Conservation (phyloP, 1,140 invertebrate species). For the Metaphire vulgaris region DNA sequence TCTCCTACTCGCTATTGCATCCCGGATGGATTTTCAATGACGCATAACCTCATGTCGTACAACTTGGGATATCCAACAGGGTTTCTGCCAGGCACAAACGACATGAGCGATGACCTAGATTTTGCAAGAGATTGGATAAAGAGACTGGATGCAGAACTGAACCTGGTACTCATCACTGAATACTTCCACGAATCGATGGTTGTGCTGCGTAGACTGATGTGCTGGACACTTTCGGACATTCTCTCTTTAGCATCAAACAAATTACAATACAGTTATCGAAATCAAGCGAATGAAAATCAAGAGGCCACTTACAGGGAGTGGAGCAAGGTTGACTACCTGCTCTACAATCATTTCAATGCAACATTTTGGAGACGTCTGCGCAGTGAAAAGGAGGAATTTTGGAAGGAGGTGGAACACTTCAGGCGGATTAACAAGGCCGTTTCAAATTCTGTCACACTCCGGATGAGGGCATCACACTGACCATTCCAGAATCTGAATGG, state of each 20-base stretch:
- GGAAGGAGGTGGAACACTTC: slow-evolving; percentile 17
- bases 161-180: slow-evolving; percentile 19
- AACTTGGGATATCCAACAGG: slow-evolving; percentile 42
- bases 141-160: slow-evolving; percentile 1
- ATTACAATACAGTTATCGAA: background rate
- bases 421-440: background rate
- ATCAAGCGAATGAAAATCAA: background rate
- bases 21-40: slow-evolving; percentile 43
- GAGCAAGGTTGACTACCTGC: slow-evolving; percentile 4
- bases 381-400: slow-evolving; percentile 6
- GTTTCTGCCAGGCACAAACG: slow-evolving; percentile 29
- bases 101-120: background rate
- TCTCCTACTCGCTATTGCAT: slow-evolving; percentile 37
- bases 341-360: slow-evolving; percentile 29
- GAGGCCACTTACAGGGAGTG: background rate
- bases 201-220: slow-evolving; percentile 16
- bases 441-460: background rate
- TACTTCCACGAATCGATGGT: slow-evolving; percentile 22
- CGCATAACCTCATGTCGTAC: slow-evolving; percentile 42
- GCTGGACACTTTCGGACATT: slow-evolving; percentile 19
- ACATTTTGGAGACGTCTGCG: slow-evolving; percentile 16
- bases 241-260: slow-evolving; percentile 4
- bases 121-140: slow-evolving; percentile 2
- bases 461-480: background rate
- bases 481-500: background rate